Base-by-base conservation (phyloP, 2,888 invertebrate genomes). In the Caenorhabditis sp. region DNA sequence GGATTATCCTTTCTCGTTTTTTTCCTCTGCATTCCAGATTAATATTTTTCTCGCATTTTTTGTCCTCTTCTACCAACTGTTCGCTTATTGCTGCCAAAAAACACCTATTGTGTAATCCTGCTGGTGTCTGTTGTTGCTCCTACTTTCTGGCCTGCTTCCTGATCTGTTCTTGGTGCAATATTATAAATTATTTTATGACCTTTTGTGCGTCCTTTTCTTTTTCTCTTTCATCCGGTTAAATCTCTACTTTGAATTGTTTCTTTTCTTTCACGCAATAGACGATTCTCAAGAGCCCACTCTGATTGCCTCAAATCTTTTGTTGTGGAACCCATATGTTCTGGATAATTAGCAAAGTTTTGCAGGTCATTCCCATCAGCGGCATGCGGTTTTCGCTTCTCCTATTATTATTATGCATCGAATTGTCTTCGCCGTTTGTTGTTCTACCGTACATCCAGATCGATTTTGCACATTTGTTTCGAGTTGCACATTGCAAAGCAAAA, bases 401-500 rank as follows among this genome's bases (percentile, higher is more conserved):
- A 53, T 54, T 68, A 49, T 27, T 54, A n/a, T 21, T 59, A 62
- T 54, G 54, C 25, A 67, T 27, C 43, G 53, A 63, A 43, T 52
- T 63, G 36, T 57, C 59, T 21, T 12, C n/a, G 3, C 56, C 78
- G 23, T 85, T 85, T 72, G 81, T 82, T 36, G 81, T 84, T 3
- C 76, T 87, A 17, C 85, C 86, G 3, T 86, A 84, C 67, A 80
- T 87, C 14, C 84, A 87, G 66, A 85, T 86, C 69, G 86, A 86
- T 72, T 85, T 78, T 64, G 84, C 81, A 14, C 82, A 85, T 68
- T 83, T 84, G 43, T 79, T 82, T 61, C 66, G 84, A 60, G 58
- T 86, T 17, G 86, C 86, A 14, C 82, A 84, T 57, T 86, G 86
- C 69, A 81, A 84, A 63, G 80, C 86, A 3, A 84, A 86, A 65